Evolutionary conservation across 2,797 vertebrate genomes (phyloP), one percentile per base, ranked within the genome.

Genomic region (Kryptolebias ocellatus): DNA sequence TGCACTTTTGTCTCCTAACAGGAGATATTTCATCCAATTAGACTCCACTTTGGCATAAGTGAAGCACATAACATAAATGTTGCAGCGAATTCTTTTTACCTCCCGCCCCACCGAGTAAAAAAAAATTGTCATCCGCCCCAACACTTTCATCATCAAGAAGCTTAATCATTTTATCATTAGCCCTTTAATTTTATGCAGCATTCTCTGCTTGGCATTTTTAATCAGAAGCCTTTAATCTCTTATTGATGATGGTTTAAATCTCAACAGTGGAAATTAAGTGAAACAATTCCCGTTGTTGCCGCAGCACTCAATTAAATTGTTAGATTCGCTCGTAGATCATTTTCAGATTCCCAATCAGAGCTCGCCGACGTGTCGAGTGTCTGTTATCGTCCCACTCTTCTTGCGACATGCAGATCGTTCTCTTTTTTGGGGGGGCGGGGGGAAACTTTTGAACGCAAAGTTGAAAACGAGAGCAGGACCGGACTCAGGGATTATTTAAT

Each of bases 161-260:
- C 80, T 76, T 87, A 84, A 90, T 90, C 83, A 81, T 81, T 90
- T 89, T 78, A 89, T 87, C 90, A 89, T 90, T 87, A 87, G 83
- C 80, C 67, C 67, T 66, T 73, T 88, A 76, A 87, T 83, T 83
- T 85, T 83, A 87, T 86, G 87, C 86, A 84, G 64, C 76, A 62
- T 79, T 79, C 78, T 81, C 75, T 65, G 76, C 61, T 53, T 42
- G n/a, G 77, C 79, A 70, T 86, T 90, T 90, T 87, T 86, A 86
- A 87, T 86, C 79, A 83, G 72, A 47, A 49, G 28, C 67, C 72
- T 88, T 85, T 87, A 87, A 88, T 88, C 80, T 89, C 84, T 84
- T 84, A 86, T 89, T 91, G 82, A 92, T 89, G 83, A 74, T 64
- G 78, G 78, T 79, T 75, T 72, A 50, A 85, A 87, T 87, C 83